A percentile compares a stretch with the other conserved stretches of the same genome.
Evolutionary conservation across 2,888 invertebrate species (phyloP).

Genomic region (Apodemia duryi): DNA sequence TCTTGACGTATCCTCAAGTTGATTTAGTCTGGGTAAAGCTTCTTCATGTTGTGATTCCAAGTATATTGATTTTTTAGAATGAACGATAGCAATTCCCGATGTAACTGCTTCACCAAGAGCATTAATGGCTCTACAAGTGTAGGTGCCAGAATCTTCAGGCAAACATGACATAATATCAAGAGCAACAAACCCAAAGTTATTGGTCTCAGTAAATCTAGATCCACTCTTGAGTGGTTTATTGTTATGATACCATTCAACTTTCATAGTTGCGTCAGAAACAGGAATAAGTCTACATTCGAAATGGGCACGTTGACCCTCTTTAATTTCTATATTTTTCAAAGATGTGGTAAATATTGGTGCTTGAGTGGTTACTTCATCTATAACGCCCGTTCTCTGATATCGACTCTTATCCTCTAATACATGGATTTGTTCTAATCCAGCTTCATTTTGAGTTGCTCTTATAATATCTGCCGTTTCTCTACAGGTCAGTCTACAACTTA

Average conservation of each 20-base stretch:
- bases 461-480: constrained; percentile 89
- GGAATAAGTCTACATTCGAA: constrained; percentile 97
- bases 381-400: constrained; percentile 85
- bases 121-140: constrained; percentile 95
- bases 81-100: constrained; percentile 90
- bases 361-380: constrained; percentile 92
- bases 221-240: constrained; percentile 94
- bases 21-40: constrained; percentile 87
- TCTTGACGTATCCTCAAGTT: constrained; percentile 89
- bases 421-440: constrained; percentile 93
- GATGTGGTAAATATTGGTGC: constrained; percentile 96
- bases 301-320: constrained; percentile 96
- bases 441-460: constrained; percentile 91
- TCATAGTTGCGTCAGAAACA: constrained; percentile 95
- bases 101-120: constrained; percentile 95
- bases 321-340: constrained; percentile 93
- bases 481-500: constrained; percentile 85
- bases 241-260: constrained; percentile 97
- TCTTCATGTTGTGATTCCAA: constrained; percentile 93
- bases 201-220: constrained; percentile 96
- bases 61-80: constrained; percentile 91
- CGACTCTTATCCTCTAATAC: constrained; percentile 91
- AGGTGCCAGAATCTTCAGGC: constrained; percentile 97
- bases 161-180: constrained; percentile 97
- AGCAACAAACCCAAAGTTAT: constrained; percentile 98